Conservation (phyloP, 1,140 invertebrate species). For the Drepana arcuata region DNA sequence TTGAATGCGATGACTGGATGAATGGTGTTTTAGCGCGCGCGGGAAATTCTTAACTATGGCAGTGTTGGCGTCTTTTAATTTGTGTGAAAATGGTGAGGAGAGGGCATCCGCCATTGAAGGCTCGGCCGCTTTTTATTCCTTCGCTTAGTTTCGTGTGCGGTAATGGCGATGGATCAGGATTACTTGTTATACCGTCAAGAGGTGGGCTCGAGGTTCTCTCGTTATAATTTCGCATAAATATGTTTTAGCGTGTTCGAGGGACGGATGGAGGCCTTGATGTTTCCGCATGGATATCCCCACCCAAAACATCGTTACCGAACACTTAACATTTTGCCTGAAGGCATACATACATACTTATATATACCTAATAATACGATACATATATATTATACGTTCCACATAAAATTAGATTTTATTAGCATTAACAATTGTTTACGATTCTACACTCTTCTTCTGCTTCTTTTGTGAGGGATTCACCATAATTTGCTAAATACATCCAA, state of each 20-base stretch:
- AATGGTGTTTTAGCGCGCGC: conserved; percentile 53
- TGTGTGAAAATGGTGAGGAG: conserved; percentile 65
- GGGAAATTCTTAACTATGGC: conserved; percentile 51
- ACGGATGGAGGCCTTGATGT: conserved; percentile 47
- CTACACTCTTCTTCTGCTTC: too few relatives aligned
- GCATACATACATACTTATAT: too few relatives aligned
- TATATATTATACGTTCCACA: too few relatives aligned
- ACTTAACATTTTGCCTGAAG: too few relatives aligned
- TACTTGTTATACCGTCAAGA: conserved; percentile 34
- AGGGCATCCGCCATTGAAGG: conserved; percentile 43
- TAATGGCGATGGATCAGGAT: conserved; percentile 35
- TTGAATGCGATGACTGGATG: conserved; percentile 41
- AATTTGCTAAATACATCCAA: too few relatives aligned
- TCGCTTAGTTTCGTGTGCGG: conserved; percentile 23
- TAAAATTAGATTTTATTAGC: too few relatives aligned
- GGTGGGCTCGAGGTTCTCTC: conserved; percentile 31
- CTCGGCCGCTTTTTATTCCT: conserved; percentile 37
- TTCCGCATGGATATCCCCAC: conserved; percentile 40
- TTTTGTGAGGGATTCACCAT: too few relatives aligned
- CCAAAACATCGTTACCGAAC: conserved; percentile 41
- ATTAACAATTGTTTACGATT: too few relatives aligned
- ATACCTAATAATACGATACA: too few relatives aligned
- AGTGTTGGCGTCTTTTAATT: conserved; percentile 68
- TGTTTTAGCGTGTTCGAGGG: conserved; percentile 38
- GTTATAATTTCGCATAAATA: conserved; percentile 64